A percentile compares a stretch with the other conserved stretches of the same genome.
These are phyloP conservation scores for Papilio gigon DNA, from an alignment of 2,888 invertebrate genomes.

Conservation along the genomic window DNA sequence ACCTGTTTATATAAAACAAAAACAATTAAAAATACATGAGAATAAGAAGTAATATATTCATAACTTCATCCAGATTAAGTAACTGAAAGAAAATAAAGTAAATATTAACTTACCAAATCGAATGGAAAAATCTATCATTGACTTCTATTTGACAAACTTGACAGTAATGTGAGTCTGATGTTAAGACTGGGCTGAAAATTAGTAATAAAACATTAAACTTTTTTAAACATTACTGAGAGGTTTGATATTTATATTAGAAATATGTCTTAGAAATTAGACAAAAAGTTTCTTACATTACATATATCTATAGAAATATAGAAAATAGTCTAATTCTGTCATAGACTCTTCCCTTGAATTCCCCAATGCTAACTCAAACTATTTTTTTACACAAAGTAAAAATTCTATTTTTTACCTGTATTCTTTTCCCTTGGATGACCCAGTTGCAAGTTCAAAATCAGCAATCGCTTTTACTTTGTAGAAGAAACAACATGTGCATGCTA, in stretches of 20 bases:
- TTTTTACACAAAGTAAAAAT: too few species aligned
- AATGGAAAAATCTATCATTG: slow-evolving; percentile 89
- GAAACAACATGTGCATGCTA: slow-evolving; percentile 66
- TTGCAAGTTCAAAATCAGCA: slow-evolving; percentile 71
- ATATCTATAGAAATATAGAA: too few species aligned
- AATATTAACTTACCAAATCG: slow-evolving; percentile 85
- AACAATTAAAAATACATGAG: neutral
- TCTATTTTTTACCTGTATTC: slow-evolving; percentile 78
- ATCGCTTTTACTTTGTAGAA: slow-evolving; percentile 75
- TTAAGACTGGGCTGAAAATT: slow-evolving; percentile 70
- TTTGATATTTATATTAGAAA: neutral
- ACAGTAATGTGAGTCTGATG: slow-evolving; percentile 91
- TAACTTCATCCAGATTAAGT: too few species aligned
- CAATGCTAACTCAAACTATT: too few species aligned
- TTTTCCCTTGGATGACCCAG: slow-evolving; percentile 72
- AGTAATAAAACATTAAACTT: neutral
- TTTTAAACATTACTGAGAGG: too few species aligned
- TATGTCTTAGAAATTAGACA: too few species aligned
- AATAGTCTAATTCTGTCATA: too few species aligned
- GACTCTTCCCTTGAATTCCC: too few species aligned
- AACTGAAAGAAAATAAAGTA: neutral
- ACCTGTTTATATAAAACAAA: slow-evolving; percentile 71
- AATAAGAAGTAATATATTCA: neutral
- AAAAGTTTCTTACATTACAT: too few species aligned
- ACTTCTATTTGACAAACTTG: slow-evolving; percentile 91